Percentiles rank a stretch among this genome's conserved stretches.
These are phyloP conservation scores for Hydrophis major DNA, from an alignment of 2,797 vertebrate genomes.

Conservation along the genomic window DNA sequence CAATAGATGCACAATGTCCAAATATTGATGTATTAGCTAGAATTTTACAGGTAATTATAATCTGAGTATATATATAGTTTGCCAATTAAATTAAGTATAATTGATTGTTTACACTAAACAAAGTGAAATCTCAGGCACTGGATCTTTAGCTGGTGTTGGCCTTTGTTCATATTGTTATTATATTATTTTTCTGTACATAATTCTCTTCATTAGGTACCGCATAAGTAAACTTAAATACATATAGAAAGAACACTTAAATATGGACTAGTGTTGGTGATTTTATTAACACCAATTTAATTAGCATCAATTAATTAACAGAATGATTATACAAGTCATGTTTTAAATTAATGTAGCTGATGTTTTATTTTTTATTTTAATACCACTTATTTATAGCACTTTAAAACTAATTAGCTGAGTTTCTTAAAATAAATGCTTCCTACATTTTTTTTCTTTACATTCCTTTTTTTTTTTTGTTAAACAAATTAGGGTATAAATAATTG, in stretches of 20 bases:
- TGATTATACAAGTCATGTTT: not conserved
- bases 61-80: not conserved
- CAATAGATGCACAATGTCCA: not conserved
- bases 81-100: not conserved
- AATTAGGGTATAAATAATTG: not conserved
- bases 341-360: not conserved
- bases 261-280: not conserved
- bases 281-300: not conserved
- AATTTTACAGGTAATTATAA: not conserved
- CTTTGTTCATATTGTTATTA: not conserved
- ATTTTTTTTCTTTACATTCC: not conserved
- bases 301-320: not conserved
- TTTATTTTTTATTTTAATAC: not conserved
- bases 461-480: not conserved
- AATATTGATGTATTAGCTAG: not conserved
- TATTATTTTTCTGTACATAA: not conserved
- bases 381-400: not conserved
- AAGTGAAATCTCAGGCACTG: not conserved
- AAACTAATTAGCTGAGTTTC: not conserved
- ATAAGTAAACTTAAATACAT: slow-evolving; percentile 6
- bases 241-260: not conserved
- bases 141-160: not conserved
- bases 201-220: not conserved
- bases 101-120: not conserved
- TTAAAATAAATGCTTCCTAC: not conserved